phyloP scores from a whole-genome alignment of 2,888 invertebrate species.

The Heliconius cydno region DNA sequence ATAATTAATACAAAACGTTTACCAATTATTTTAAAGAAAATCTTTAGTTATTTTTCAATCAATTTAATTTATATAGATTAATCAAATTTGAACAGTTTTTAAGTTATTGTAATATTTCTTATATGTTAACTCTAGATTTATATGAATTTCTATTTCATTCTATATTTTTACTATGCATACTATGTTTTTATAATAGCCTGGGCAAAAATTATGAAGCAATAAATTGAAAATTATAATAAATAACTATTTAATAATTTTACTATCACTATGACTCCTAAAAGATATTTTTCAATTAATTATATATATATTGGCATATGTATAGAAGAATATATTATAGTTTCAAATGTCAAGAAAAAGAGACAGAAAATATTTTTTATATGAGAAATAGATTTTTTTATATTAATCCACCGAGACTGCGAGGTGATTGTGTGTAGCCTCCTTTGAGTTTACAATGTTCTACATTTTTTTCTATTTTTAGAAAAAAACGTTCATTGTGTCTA shows the following conservation, averaged over 20 bases:
- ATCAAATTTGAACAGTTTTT: too few species aligned
- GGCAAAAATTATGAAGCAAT: too few species aligned
- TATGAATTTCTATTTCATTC: too few species aligned
- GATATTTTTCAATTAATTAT: too few species aligned
- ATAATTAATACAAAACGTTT: background rate
- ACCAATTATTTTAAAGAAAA: background rate
- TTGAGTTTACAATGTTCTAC: constrained; percentile 4
- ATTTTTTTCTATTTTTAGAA: constrained; percentile 14
- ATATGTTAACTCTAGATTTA: too few species aligned
- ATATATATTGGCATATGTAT: background rate
- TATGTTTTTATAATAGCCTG: too few species aligned
- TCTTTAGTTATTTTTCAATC: background rate
- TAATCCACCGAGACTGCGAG: background rate
- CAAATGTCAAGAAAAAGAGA: background rate
- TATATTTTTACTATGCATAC: too few species aligned
- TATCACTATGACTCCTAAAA: background rate
- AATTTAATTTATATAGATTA: too few species aligned
- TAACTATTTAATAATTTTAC: too few species aligned
- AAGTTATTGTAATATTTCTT: too few species aligned
- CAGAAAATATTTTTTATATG: background rate
- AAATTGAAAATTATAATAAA: background rate
- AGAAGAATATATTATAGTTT: background rate
- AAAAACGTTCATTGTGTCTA: background rate
- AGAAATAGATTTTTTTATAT: background rate
- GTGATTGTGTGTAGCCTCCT: constrained; percentile 2